Percentiles rank a stretch among this genome's conserved stretches.
phyloP scores from a whole-genome alignment of 2,888 invertebrate species.

The Belgica antarctica region DNA sequence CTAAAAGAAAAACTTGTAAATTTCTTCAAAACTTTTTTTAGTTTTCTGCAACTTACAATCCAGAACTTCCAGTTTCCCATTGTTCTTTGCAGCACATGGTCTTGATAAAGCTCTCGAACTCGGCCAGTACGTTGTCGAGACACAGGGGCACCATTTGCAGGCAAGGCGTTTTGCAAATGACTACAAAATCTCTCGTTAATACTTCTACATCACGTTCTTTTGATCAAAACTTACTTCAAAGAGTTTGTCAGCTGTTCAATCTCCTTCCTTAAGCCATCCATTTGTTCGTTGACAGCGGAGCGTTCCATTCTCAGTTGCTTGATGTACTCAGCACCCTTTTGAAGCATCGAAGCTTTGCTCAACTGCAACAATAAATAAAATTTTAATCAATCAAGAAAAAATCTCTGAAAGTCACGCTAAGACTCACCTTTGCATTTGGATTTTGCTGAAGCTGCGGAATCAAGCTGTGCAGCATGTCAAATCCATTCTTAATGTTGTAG shows the following conservation, averaged over 20 bases:
- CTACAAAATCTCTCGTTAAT: constrained; percentile 58
- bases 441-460: constrained; percentile 89
- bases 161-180: constrained; percentile 89
- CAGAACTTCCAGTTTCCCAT: constrained; percentile 96
- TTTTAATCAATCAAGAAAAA: constrained; percentile 29
- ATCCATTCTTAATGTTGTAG: constrained; percentile 94
- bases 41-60: constrained; percentile 83
- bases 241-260: constrained; percentile 88
- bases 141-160: constrained; percentile 93
- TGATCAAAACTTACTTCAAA: constrained; percentile 66
- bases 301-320: constrained; percentile 83
- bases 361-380: constrained; percentile 58
- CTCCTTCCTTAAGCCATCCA: constrained; percentile 80
- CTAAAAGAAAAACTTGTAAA: constrained; percentile 57
- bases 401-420: neutral
- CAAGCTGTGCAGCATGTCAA: constrained; percentile 87
- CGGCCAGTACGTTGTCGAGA: constrained; percentile 84
- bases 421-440: constrained; percentile 76
- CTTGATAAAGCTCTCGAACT: constrained; percentile 90
- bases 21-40: constrained; percentile 6
- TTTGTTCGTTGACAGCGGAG: constrained; percentile 82
- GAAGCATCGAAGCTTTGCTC: constrained; percentile 94
- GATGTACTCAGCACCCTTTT: constrained; percentile 95
- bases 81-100: constrained; percentile 82
- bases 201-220: neutral